Evolutionary conservation across 2,113 vertebrate species (phyloP).

Genomic region (Amia ocellicauda): DNA sequence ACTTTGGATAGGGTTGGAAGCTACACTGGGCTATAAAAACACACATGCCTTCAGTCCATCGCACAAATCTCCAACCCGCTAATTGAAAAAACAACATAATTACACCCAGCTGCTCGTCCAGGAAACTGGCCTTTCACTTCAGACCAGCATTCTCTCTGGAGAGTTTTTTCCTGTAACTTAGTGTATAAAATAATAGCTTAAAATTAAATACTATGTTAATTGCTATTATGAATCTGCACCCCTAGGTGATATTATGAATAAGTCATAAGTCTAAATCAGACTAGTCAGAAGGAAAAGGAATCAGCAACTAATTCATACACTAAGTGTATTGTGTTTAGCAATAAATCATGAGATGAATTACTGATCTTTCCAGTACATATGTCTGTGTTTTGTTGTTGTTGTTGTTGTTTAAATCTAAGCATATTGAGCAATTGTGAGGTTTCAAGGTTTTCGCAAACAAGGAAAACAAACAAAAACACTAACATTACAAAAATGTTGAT

Average conservation of each 20-base stretch:
- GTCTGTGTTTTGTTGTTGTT: too few species aligned
- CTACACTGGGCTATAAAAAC: not conserved
- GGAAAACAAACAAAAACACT: too few species aligned
- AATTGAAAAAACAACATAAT: slow-evolving; percentile 21
- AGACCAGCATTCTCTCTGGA: not conserved
- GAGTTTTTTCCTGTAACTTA: not conserved
- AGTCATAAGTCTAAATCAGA: not conserved
- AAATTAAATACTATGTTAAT: slow-evolving; percentile 1
- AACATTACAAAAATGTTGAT: too few species aligned
- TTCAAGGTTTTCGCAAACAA: too few species aligned
- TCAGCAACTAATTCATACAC: slow-evolving; percentile 12
- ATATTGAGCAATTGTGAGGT: too few species aligned
- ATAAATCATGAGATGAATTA: slow-evolving; percentile 6
- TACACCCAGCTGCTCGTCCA: slow-evolving; percentile 10
- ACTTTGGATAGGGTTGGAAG: too few species aligned
- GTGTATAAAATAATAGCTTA: not conserved
- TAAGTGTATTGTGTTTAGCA: not conserved
- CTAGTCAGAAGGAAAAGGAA: not conserved
- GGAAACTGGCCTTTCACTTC: not conserved
- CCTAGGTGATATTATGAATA: slow-evolving; percentile 1
- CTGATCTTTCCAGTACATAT: too few species aligned
- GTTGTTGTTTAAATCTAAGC: too few species aligned
- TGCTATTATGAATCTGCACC: not conserved
- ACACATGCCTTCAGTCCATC: not conserved
- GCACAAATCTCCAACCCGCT: not conserved